Evolutionary conservation across 2,888 invertebrate species (phyloP), one percentile per base, ranked within the genome.

Genomic region (Amorpha juglandis): DNA sequence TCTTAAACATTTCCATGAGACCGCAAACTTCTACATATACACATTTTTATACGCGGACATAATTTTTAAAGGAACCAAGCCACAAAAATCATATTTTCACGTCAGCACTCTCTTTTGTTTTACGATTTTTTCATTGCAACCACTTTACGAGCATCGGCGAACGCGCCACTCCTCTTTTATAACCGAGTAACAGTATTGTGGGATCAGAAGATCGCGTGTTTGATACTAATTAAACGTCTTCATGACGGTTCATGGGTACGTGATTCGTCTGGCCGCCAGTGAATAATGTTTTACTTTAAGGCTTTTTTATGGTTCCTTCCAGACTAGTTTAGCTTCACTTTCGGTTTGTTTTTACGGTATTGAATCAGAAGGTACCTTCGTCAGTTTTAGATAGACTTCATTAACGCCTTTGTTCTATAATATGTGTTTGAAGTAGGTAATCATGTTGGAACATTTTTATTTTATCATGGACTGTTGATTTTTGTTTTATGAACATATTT

Each of bases 121-220:
- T 91, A 91, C 83, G 84, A 76, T 83, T 86, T 90, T 90, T 90
- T 91, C 90, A 91, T 89, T 88, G 88, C 87, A 82, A 73, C 86
- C 86, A 83, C 82, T 91, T 92, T 91, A 92, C 88, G 90, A 89
- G 79, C 82, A 75, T 79, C 78, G 75, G 82, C 80, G 84, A 86
- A 87, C 88, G 82, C 82, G 82, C 82, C 82, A 87, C 87, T 89
- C 83, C 82, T 84, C 78, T 84, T 89, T 87, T 86, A 80, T 72
- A 74, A 72, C 75, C 70, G 21, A 55, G 77, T 86, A 90, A 88
- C 88, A 75, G 89, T 87, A 83, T 81, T 83, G 77, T 71, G 74
- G 78, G 81, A 82, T 76, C 77, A 78, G 70, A 80, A 87, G 86
- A 88, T 91, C 85, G 89, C 90, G 84, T 92, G 91, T 87, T 90